Evolutionary conservation across 2,797 vertebrate species (phyloP).

Genomic region (Sebastes glaucus): DNA sequence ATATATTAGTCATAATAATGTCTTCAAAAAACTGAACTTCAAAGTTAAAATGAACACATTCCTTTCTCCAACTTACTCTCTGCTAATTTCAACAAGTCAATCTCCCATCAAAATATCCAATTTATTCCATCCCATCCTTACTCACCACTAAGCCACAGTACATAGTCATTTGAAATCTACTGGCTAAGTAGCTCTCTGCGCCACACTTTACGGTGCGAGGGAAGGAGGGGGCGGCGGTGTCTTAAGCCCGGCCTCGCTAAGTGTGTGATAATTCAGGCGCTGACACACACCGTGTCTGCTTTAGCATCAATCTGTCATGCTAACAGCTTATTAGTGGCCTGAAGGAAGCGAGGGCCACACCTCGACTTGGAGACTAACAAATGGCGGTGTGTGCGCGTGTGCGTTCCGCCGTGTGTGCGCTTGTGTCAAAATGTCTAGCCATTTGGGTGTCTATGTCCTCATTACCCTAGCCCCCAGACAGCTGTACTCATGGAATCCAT

Average conservation of each 20-base stretch:
- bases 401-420: slow-evolving; percentile 12
- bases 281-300: slow-evolving; percentile 78
- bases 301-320: slow-evolving; percentile 82
- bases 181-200: slow-evolving; percentile 46
- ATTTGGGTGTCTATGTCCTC: slow-evolving; percentile 62
- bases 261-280: slow-evolving; percentile 81
- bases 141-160: slow-evolving; percentile 37
- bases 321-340: slow-evolving; percentile 84
- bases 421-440: slow-evolving; percentile 55
- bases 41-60: background rate
- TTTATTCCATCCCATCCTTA: slow-evolving; percentile 27
- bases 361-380: slow-evolving; percentile 69
- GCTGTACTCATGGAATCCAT: slow-evolving; percentile 42
- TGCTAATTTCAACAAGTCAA: slow-evolving; percentile 27
- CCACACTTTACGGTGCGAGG: slow-evolving; percentile 46
- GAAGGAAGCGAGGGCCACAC: slow-evolving; percentile 75
- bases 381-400: slow-evolving; percentile 41
- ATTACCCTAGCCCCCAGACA: slow-evolving; percentile 56
- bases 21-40: background rate
- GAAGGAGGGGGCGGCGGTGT: slow-evolving; percentile 34
- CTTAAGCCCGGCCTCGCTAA: slow-evolving; percentile 69
- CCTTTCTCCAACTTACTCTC: background rate
- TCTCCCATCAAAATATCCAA: slow-evolving; percentile 35
- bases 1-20: background rate
- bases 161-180: slow-evolving; percentile 54